Percentiles rank a stretch among this genome's conserved stretches.
phyloP scores from a whole-genome alignment of 1,140 invertebrate species.

The Cherax quadricarinatus region DNA sequence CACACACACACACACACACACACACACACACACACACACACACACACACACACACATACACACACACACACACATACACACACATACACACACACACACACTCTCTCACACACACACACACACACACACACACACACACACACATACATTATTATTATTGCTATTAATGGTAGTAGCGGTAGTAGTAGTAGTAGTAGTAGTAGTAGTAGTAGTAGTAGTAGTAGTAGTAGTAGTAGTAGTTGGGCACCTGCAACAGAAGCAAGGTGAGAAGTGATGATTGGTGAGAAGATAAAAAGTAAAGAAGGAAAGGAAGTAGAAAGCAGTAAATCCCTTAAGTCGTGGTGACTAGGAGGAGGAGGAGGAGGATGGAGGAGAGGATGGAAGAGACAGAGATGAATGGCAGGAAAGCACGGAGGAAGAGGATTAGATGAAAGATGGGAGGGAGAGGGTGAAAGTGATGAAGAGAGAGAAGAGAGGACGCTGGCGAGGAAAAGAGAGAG shows the following conservation, averaged over 20 bases:
- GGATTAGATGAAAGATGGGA: neutral
- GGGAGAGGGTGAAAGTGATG: neutral
- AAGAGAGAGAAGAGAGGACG: neutral
- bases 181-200: too few relatives aligned
- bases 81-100: slow-evolving; percentile 4
- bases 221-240: too few relatives aligned
- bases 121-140: neutral
- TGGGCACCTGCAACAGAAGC: neutral
- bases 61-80: neutral
- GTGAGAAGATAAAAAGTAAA: neutral
- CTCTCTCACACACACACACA: neutral
- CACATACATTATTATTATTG: too few relatives aligned
- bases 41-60: too few relatives aligned
- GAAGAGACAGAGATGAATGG: neutral
- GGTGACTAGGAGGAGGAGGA: neutral
- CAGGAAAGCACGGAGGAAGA: neutral
- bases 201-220: too few relatives aligned
- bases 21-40: neutral
- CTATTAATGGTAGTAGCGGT: too few relatives aligned
- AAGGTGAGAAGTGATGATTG: neutral
- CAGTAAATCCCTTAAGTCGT: neutral
- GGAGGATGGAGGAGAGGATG: neutral
- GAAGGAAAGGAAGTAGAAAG: neutral
- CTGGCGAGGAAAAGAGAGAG: neutral
- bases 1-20: neutral